These are phyloP conservation scores for Drosophila bocqueti DNA, from an alignment of 1,140 invertebrate species.

Conservation along the genomic window DNA sequence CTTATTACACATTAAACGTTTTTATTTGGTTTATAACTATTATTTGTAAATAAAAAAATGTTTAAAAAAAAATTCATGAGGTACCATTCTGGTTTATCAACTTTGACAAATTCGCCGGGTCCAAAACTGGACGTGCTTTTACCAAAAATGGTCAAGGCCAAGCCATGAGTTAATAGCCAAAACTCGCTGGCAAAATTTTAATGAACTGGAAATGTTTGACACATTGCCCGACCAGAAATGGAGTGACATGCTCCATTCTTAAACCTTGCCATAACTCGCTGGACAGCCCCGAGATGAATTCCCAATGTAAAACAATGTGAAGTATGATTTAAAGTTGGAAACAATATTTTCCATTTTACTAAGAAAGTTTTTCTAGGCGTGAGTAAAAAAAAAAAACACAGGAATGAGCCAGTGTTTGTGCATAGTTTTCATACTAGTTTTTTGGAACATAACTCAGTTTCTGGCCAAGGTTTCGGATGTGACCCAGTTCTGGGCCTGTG, in stretches of 20 bases:
- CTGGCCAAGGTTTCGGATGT: constrained; percentile 48
- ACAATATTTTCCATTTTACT: constrained; percentile 11
- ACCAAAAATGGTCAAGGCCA: constrained; percentile 53
- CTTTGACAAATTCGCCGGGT: constrained; percentile 3
- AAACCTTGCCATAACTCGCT: not conserved
- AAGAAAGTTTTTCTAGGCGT: constrained; percentile 1
- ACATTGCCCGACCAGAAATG: constrained; percentile 21
- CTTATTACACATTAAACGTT: not conserved
- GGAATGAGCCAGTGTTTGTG: not conserved
- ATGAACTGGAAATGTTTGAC: constrained; percentile 46
- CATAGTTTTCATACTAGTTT: constrained; percentile 31
- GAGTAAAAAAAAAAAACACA: not conserved
- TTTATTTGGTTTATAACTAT: too few relatives aligned
- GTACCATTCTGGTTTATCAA: constrained; percentile 1
- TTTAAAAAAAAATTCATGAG: not conserved
- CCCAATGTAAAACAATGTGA: constrained; percentile 10
- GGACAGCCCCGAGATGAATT: not conserved
- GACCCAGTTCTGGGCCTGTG: constrained; percentile 27
- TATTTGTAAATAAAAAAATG: not conserved
- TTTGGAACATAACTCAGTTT: constrained; percentile 32
- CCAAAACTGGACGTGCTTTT: constrained; percentile 4
- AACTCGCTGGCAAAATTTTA: constrained; percentile 47
- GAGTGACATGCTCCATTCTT: constrained; percentile 21
- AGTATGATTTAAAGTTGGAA: not conserved
- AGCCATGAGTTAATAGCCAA: constrained; percentile 44